Conservation (phyloP, 1,140 invertebrate species). For the Liolophura sinensis region DNA sequence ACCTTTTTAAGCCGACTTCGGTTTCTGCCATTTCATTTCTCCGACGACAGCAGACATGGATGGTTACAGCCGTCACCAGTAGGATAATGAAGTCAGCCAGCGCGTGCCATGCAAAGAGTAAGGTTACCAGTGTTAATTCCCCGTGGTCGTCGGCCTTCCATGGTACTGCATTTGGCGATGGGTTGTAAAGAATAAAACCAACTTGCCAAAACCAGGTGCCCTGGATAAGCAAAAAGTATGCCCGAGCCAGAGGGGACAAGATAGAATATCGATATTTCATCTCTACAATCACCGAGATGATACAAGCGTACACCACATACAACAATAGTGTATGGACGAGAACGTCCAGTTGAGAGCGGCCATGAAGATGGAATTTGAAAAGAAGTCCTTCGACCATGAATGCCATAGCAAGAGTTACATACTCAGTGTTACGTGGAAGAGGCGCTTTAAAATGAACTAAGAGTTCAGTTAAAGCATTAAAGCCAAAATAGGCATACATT, state of each 20-base stretch:
- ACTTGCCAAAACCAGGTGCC: conserved; percentile 64
- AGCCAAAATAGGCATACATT: conserved; percentile 64
- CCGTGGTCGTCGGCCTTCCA: conserved; percentile 60
- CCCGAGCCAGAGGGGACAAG: conserved; percentile 48
- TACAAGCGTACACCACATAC: conserved; percentile 52
- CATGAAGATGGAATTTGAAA: conserved; percentile 63
- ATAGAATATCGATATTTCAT: conserved; percentile 54
- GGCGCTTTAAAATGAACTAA: conserved; percentile 51
- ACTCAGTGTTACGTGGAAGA: conserved; percentile 57
- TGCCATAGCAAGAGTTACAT: conserved; percentile 54
- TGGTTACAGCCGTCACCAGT: conserved; percentile 44
- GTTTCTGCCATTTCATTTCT: conserved; percentile 26
- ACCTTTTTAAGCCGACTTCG: conserved; percentile 29
- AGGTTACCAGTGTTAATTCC: conserved; percentile 61
- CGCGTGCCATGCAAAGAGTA: conserved; percentile 61
- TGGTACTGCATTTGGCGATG: conserved; percentile 37
- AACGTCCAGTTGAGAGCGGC: conserved; percentile 58
- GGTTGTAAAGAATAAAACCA: conserved; percentile 63
- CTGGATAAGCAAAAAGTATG: conserved; percentile 60
- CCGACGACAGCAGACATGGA: conserved; percentile 35
- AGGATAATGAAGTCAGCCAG: conserved; percentile 48
- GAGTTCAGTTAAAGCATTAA: conserved; percentile 59
- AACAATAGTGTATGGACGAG: conserved; percentile 61
- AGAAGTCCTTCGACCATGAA: conserved; percentile 60
- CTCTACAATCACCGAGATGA: conserved; percentile 52